Conservation (phyloP, 2,888 invertebrate genomes). For the Cremastobaeus sp. region DNA sequence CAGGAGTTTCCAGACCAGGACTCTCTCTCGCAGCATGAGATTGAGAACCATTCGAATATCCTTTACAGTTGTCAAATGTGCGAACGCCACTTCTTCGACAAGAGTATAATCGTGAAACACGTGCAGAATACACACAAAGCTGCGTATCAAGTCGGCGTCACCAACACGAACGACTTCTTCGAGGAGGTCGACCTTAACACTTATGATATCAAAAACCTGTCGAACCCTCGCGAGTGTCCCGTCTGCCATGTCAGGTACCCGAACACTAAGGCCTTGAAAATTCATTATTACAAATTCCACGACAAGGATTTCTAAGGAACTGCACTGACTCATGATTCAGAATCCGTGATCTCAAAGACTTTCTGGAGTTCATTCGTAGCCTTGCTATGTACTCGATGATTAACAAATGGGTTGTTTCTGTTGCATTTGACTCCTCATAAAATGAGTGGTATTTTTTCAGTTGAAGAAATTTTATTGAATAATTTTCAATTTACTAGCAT, state of each 20-base stretch:
- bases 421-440: too few species aligned
- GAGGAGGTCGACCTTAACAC: conserved; percentile 69
- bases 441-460: too few species aligned
- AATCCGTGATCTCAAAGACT: conserved; percentile 17
- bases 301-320: conserved; percentile 59
- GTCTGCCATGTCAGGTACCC: conserved; percentile 74
- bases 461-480: too few species aligned
- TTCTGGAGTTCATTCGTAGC: too few species aligned
- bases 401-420: too few species aligned
- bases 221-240: conserved; percentile 70
- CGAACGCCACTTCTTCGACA: conserved; percentile 81
- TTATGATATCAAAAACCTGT: conserved; percentile 69
- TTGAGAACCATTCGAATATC: conserved; percentile 79
- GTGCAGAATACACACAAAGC: conserved; percentile 80
- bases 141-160: conserved; percentile 62
- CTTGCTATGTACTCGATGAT: too few species aligned
- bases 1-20: conserved; percentile 79
- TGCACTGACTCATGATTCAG: neutral
- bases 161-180: conserved; percentile 64
- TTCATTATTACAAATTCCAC: conserved; percentile 75
- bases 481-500: too few species aligned
- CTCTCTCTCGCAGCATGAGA: conserved; percentile 80
- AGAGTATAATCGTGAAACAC: conserved; percentile 80
- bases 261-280: conserved; percentile 73
- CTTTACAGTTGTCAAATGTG: conserved; percentile 82